Evolutionary conservation across 2,797 vertebrate genomes (phyloP), one percentile per base, ranked within the genome.

Genomic region (Loris lydekkerianus): DNA sequence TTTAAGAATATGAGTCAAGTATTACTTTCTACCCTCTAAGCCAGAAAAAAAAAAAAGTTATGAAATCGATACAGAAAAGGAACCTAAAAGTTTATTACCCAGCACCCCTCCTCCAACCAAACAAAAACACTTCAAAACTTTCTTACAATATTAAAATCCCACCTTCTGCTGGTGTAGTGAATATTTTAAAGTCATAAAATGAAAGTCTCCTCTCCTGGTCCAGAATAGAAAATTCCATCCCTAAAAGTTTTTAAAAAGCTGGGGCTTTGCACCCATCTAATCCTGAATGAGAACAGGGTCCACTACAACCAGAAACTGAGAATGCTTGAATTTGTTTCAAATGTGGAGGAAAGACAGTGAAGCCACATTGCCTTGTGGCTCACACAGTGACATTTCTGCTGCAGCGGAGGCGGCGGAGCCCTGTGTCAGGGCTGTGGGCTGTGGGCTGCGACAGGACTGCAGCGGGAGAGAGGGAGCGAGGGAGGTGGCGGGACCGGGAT

Each of bases 401-500:
- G 97, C 97, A 92, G 92, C 70, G 34, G 89, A 96, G 92, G 21
- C 37, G 56, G 0, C n/a, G 27, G 60, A 89, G 95, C 78, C 10
- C 73, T 73, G 88, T 63, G 96, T 96, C 94, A 96, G 96, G 98
- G 96, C 96, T 67, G 91, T 70, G 96, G 98, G 96, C 96, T 67
- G 91, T 70, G 77, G 75, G 95, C 49, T 53, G 49, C 14, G 14
- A 53, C 49, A 53, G 49, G 14, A 53, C 49, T 15, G 56, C 60
- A 10, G 89, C n/a, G 80, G 0, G 31, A 29, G 86, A 60, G 43
- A n/a, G 2, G 7, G 83, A 95, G 98, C 97, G 98, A 97, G 97
- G 97, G 98, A 98, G 85, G 85, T 96, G 96, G 97, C 84, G 96
- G 97, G 98, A 97, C 97, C 84, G 96, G 97, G 98, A 97, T 97